Evolutionary conservation across 23 tunicate species (phyloP).

Genomic region (Trididemnum miniatum): DNA sequence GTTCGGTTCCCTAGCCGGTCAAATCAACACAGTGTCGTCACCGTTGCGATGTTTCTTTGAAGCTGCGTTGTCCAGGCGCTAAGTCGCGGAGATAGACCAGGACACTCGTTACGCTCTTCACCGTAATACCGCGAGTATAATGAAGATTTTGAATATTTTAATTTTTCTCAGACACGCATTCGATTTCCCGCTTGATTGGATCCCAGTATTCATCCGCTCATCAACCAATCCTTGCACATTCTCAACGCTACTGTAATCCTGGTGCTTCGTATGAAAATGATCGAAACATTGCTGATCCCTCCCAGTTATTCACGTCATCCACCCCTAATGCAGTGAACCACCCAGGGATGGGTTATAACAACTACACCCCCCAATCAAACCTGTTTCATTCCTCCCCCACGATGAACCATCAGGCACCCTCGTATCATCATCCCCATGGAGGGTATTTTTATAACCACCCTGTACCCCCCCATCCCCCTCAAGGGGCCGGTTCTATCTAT

Average conservation of each 20-base stretch:
- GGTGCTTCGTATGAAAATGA: neutral
- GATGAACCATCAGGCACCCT: constrained; percentile 4
- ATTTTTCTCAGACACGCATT: constrained; percentile 27
- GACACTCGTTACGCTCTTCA: no score
- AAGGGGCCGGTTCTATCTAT: neutral
- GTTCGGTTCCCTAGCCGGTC: no score
- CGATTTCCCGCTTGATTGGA: constrained; percentile 26
- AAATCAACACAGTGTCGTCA: no score
- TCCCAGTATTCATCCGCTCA: neutral
- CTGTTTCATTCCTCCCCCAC: constrained; percentile 23
- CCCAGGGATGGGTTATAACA: neutral
- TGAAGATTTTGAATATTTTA: no score
- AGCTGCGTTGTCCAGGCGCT: no score
- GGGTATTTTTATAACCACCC: constrained; percentile 13
- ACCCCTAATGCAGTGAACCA: neutral
- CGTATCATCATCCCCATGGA: neutral
- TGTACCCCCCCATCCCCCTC: neutral
- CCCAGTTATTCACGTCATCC: neutral
- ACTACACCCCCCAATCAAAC: constrained; percentile 10
- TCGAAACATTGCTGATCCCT: neutral
- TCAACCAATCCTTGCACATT: neutral
- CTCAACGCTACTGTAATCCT: neutral
- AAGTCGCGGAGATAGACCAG: no score
- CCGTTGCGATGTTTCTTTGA: no score
- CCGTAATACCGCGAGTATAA: no score